phyloP scores from a whole-genome alignment of 2,113 vertebrate genomes.

The Anarhynchus alexandrinus region DNA sequence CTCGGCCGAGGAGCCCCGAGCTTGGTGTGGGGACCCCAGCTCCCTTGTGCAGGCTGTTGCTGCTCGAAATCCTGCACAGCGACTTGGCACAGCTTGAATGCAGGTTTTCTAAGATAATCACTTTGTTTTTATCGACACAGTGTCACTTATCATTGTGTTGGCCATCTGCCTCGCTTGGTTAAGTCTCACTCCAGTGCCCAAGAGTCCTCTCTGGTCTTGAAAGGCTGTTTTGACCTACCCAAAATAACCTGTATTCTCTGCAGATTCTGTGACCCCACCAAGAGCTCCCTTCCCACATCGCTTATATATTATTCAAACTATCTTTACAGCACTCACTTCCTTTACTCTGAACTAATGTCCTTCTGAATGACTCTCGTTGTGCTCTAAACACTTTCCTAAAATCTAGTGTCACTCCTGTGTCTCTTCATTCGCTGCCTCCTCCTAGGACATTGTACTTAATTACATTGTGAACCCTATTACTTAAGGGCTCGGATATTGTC shows the following conservation, averaged over 20 bases:
- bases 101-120: neutral
- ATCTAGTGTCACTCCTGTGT: neutral
- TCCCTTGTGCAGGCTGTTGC: neutral
- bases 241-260: neutral
- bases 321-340: neutral
- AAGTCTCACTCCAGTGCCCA: neutral
- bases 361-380: neutral
- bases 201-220: neutral
- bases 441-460: slow-evolving; percentile 8
- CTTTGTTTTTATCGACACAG: neutral
- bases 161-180: neutral
- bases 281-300: neutral
- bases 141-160: neutral
- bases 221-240: neutral
- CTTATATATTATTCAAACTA: slow-evolving; percentile 8
- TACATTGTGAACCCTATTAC: neutral
- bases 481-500: slow-evolving; percentile 3
- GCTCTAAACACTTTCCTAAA: neutral
- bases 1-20: neutral
- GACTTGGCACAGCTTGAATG: neutral
- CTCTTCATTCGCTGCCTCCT: neutral
- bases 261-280: neutral
- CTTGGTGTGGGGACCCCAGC: neutral
- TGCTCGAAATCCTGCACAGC: neutral
- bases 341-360: neutral